phyloP scores from a whole-genome alignment of 2,113 vertebrate species.

The Lipotes vexillifer region DNA sequence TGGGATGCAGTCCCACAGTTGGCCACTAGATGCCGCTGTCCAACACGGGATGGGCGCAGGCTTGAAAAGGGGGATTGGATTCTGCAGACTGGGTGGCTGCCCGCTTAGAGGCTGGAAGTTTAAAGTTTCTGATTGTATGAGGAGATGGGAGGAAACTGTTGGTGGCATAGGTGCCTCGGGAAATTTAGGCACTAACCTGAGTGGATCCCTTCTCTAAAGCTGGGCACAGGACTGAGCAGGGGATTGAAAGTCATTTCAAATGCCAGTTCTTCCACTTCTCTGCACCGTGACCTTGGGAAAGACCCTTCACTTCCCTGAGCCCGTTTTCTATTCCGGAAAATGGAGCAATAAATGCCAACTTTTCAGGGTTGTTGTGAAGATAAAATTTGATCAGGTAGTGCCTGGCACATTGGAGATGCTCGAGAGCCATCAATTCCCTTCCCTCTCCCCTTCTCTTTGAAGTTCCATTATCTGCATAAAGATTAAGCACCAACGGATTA shows the following conservation, averaged over 20 bases:
- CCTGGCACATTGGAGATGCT: background rate
- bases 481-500: background rate
- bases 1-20: background rate
- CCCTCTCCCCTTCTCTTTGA: background rate
- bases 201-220: background rate
- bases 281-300: background rate
- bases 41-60: background rate
- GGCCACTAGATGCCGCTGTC: conserved; percentile 21
- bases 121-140: background rate
- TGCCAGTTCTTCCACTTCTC: background rate
- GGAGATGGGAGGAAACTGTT: background rate
- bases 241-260: background rate
- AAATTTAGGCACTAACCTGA: background rate
- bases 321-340: conserved; percentile 15
- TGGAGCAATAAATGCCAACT: background rate
- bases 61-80: background rate
- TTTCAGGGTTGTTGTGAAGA: background rate
- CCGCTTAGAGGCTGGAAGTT: background rate
- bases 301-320: background rate
- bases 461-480: background rate
- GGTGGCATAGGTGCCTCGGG: background rate
- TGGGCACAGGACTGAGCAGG: background rate
- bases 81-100: background rate
- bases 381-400: background rate
- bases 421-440: background rate